Evolutionary conservation across 2,113 vertebrate species (phyloP).

Genomic region (Corythoichthys intestinalis): DNA sequence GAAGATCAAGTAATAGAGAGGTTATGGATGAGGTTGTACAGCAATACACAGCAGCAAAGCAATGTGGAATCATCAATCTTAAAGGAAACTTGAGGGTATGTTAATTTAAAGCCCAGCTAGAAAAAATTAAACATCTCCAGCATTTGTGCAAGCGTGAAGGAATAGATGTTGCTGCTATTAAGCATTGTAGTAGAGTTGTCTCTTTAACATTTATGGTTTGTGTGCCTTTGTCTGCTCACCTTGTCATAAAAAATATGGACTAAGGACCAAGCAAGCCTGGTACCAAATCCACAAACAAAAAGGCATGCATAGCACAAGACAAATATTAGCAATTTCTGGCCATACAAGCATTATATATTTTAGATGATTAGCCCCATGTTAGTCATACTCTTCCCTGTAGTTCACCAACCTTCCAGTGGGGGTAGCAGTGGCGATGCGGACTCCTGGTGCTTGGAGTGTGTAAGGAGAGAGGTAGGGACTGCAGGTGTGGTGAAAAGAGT

Average conservation of each 20-base stretch:
- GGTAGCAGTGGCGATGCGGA: slow-evolving; percentile 67
- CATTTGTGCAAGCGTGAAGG: neutral
- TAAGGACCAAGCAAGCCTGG: slow-evolving; percentile 40
- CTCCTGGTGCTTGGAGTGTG: slow-evolving; percentile 69
- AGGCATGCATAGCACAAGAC: slow-evolving; percentile 58
- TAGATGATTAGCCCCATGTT: slow-evolving; percentile 45
- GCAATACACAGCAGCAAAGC: slow-evolving; percentile 38
- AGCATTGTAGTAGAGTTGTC: neutral
- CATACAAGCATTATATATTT: slow-evolving; percentile 28
- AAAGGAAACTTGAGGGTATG: slow-evolving; percentile 11
- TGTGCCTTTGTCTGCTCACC: slow-evolving; percentile 16
- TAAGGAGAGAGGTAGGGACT: slow-evolving; percentile 63
- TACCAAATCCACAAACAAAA: slow-evolving; percentile 41
- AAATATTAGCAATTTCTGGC: slow-evolving; percentile 40
- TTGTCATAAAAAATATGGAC: slow-evolving; percentile 38
- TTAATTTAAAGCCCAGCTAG: slow-evolving; percentile 36
- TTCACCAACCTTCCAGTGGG: slow-evolving; percentile 78
- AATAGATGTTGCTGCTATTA: neutral
- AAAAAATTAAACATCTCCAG: slow-evolving; percentile 24
- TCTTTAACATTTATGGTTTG: neutral
- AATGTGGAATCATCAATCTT: slow-evolving; percentile 39
- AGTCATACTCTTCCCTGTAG: slow-evolving; percentile 61
- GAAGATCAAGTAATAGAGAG: slow-evolving; percentile 31
- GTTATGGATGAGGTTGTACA: slow-evolving; percentile 32
- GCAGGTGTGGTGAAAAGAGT: slow-evolving; percentile 59